A percentile compares a stretch with the other conserved stretches of the same genome.
These are phyloP conservation scores for Myripristis jacobus DNA, from an alignment of 2,797 vertebrate species.

Conservation along the genomic window DNA sequence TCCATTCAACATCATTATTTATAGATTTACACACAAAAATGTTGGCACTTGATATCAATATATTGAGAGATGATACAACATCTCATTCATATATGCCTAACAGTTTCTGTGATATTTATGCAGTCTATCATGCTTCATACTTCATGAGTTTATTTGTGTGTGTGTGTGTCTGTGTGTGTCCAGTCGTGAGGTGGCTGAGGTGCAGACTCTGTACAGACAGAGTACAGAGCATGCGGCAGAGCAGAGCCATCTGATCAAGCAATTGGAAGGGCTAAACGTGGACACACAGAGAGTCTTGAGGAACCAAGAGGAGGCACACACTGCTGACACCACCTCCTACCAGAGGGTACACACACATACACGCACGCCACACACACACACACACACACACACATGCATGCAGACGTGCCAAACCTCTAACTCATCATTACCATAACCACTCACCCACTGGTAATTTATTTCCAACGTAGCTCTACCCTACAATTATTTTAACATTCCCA, in stretches of 20 bases:
- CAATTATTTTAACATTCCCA: conserved; percentile 52
- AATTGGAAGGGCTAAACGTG: conserved; percentile 91
- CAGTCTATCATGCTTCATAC: no score
- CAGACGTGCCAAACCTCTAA: conserved; percentile 32
- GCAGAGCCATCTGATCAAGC: conserved; percentile 91
- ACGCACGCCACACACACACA: conserved; percentile 8
- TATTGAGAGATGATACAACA: not conserved
- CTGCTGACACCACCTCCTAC: conserved; percentile 88
- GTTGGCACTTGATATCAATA: not conserved
- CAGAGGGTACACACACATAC: conserved; percentile 83
- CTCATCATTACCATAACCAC: conserved; percentile 46
- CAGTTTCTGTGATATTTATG: no score
- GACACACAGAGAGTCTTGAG: conserved; percentile 90
- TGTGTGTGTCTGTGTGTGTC: conserved; percentile 26
- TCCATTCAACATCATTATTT: not conserved
- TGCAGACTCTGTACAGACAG: conserved; percentile 89
- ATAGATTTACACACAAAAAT: not conserved
- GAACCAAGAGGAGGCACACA: conserved; percentile 90
- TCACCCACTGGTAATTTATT: conserved; percentile 49
- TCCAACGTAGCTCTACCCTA: conserved; percentile 43
- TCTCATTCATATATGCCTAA: not conserved
- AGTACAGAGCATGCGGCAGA: conserved; percentile 86
- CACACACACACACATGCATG: conserved; percentile 12
- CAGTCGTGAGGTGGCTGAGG: conserved; percentile 79
- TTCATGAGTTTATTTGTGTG: conserved; percentile 15